These are phyloP conservation scores for Zaprionus africanus DNA, from an alignment of 1,140 invertebrate species.

Conservation along the genomic window DNA sequence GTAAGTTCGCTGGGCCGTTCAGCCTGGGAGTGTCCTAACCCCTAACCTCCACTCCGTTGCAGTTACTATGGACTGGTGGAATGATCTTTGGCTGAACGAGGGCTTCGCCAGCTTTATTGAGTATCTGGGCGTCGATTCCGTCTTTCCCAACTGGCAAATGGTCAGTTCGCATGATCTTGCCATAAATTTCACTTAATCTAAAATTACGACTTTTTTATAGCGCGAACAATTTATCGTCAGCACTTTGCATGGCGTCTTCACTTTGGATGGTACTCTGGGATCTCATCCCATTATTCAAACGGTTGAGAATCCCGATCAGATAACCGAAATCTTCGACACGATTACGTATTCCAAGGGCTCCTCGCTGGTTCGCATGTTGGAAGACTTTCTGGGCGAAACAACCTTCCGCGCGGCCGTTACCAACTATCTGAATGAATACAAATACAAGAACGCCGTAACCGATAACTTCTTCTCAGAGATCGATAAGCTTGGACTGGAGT, in stretches of 20 bases:
- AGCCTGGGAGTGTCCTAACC: not conserved
- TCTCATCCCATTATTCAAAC: slow-evolving; percentile 95
- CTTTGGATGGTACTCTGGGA: slow-evolving; percentile 91
- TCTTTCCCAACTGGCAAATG: slow-evolving; percentile 93
- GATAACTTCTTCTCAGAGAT: slow-evolving; percentile 90
- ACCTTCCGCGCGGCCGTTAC: slow-evolving; percentile 91
- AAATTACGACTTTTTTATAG: slow-evolving; percentile 34
- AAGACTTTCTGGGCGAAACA: slow-evolving; percentile 91
- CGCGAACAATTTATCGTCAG: slow-evolving; percentile 90
- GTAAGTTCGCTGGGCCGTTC: slow-evolving; percentile 23
- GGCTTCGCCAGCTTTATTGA: slow-evolving; percentile 96
- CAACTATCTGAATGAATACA: slow-evolving; percentile 90
- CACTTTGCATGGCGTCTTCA: slow-evolving; percentile 90
- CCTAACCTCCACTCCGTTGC: slow-evolving; percentile 62
- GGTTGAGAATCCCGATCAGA: slow-evolving; percentile 94
- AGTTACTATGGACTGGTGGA: slow-evolving; percentile 97
- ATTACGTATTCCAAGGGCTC: slow-evolving; percentile 98
- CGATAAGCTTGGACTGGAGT: slow-evolving; percentile 82
- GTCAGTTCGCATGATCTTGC: slow-evolving; percentile 85
- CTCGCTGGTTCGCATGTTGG: slow-evolving; percentile 95
- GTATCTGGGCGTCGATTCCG: slow-evolving; percentile 89
- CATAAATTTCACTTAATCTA: not conserved
- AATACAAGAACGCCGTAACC: slow-evolving; percentile 92
- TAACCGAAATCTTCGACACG: slow-evolving; percentile 95
- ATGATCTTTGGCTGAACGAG: slow-evolving; percentile 97